Conservation (phyloP, 2,888 invertebrate species). For the Callinectes sapidus region DNA sequence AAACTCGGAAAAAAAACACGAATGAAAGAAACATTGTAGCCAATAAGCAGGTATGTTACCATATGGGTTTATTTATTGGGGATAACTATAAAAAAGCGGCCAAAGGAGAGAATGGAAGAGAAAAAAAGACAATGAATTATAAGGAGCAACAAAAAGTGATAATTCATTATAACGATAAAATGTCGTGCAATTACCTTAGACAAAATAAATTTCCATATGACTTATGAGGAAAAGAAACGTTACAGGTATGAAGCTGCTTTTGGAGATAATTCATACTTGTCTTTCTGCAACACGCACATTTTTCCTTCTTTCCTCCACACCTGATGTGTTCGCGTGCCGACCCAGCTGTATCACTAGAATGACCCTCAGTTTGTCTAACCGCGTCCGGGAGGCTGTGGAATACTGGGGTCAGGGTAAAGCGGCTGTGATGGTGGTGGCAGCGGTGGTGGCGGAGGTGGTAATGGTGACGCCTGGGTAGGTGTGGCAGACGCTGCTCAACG, state of each 20-base stretch:
- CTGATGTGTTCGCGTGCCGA: not conserved
- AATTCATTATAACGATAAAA: not conserved
- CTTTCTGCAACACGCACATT: not conserved
- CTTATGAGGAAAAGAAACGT: not conserved
- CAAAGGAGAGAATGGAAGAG: too few species aligned
- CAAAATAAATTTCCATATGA: not conserved
- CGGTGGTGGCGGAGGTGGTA: not conserved
- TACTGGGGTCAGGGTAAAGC: not conserved
- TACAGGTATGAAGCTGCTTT: not conserved
- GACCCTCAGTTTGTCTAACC: not conserved
- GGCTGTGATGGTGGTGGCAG: not conserved
- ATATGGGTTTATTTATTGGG: not conserved
- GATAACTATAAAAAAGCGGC: too few species aligned
- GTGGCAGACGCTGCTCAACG: conserved; percentile 41
- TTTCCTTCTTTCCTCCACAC: not conserved
- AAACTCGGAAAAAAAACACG: not conserved
- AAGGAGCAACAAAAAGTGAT: not conserved
- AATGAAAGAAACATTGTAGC: not conserved
- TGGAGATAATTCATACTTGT: not conserved
- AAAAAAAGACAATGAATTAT: not conserved
- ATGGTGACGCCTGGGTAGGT: not conserved
- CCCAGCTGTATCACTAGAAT: not conserved
- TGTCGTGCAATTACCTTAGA: not conserved
- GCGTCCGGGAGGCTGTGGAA: not conserved
- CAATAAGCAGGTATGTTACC: not conserved